Evolutionary conservation across 1,140 invertebrate genomes (phyloP).

Genomic region (Brachionus asplanchnoidis): DNA sequence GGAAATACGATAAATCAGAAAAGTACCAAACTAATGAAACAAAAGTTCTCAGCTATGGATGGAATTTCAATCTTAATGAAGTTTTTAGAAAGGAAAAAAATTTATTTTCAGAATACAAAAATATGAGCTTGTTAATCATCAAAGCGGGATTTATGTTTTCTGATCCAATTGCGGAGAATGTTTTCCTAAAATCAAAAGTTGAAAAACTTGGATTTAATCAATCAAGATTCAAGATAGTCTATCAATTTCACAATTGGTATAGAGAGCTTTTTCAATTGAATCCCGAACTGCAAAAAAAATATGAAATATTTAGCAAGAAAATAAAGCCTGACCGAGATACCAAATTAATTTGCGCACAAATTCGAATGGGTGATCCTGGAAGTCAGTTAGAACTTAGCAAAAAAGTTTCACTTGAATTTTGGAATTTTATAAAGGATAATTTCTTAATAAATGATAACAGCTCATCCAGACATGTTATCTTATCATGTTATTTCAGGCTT

Average conservation of each 20-base stretch:
- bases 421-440: not conserved
- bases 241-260: constrained; percentile 14
- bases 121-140: not conserved
- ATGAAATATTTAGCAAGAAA: not conserved
- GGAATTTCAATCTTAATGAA: not conserved
- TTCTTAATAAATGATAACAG: not conserved
- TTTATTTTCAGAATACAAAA: not conserved
- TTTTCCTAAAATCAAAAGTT: not conserved
- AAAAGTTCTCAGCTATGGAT: not conserved
- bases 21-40: not conserved
- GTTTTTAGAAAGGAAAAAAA: not conserved
- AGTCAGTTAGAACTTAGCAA: not conserved
- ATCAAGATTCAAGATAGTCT: not conserved
- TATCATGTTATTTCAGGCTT: too few species aligned
- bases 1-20: not conserved
- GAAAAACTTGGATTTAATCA: not conserved
- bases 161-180: not conserved
- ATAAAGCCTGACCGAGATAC: not conserved
- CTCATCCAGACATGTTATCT: not conserved
- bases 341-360: not conserved
- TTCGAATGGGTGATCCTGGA: not conserved
- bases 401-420: not conserved
- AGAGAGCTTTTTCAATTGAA: not conserved
- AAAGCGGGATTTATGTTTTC: not conserved
- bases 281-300: not conserved